A percentile compares a stretch with the other conserved stretches of the same genome.
Evolutionary conservation across 2,797 vertebrate species (phyloP).

Genomic region (Darevskia mixta): DNA sequence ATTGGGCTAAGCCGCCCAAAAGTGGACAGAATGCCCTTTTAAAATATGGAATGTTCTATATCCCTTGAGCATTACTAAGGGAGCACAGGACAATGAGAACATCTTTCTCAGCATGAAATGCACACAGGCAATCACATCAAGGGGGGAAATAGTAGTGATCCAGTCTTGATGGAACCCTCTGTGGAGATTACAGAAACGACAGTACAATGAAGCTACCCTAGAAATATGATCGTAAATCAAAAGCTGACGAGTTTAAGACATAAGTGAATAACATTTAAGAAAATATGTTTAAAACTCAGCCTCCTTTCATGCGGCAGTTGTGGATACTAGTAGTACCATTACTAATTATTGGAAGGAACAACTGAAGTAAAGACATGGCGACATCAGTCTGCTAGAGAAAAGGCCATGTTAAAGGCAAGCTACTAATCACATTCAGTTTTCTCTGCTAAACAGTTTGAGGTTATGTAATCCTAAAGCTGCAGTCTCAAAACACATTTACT

Average conservation of each 20-base stretch:
- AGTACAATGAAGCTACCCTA: no score
- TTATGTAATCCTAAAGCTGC: constrained; percentile 42
- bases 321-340: neutral
- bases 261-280: neutral
- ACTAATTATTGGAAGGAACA: constrained; percentile 5
- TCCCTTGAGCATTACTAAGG: neutral
- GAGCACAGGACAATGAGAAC: neutral
- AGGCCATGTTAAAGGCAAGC: neutral
- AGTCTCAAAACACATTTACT: neutral
- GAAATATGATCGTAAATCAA: neutral
- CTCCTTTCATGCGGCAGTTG: neutral
- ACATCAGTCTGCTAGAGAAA: neutral
- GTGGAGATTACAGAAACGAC: neutral
- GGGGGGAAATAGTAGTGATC: neutral
- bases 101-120: neutral
- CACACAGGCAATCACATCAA: neutral
- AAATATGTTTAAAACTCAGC: constrained; percentile 9
- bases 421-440: neutral
- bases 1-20: neutral
- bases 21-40: neutral
- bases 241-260: neutral
- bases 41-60: neutral
- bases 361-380: neutral
- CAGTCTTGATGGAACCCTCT: no score
- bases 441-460: constrained; percentile 30